These are phyloP conservation scores for Hydrocynus forskahlii DNA, from an alignment of 2,797 vertebrate species.

Conservation along the genomic window DNA sequence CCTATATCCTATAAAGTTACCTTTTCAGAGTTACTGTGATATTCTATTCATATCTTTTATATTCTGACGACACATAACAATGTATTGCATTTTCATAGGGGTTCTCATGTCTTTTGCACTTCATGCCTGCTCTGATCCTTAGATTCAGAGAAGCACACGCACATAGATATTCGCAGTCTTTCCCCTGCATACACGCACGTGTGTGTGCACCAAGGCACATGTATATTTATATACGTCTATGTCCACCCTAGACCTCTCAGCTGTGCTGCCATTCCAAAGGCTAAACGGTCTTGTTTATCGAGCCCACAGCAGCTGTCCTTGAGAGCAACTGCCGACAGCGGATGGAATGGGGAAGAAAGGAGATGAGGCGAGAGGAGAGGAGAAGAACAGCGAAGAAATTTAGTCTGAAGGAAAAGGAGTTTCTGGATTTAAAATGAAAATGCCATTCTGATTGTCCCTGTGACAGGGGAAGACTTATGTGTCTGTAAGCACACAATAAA, in stretches of 20 bases:
- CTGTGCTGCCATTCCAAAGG: slow-evolving; percentile 68
- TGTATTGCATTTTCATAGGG: too few relatives aligned
- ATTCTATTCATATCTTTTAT: too few relatives aligned
- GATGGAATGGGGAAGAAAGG: slow-evolving; percentile 42
- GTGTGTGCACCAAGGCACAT: slow-evolving; percentile 5
- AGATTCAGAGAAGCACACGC: slow-evolving; percentile 33
- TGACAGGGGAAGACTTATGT: too few relatives aligned
- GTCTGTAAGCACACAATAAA: background rate
- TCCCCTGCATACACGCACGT: slow-evolving; percentile 1
- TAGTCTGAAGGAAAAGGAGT: slow-evolving; percentile 5
- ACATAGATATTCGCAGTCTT: background rate
- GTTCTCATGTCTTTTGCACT: slow-evolving; percentile 48
- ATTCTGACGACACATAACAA: background rate
- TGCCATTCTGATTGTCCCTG: background rate
- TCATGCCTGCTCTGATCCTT: slow-evolving; percentile 53
- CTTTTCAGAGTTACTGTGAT: too few relatives aligned
- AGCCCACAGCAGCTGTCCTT: slow-evolving; percentile 65
- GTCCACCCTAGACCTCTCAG: slow-evolving; percentile 59
- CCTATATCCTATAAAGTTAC: too few relatives aligned
- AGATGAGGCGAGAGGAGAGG: slow-evolving; percentile 24
- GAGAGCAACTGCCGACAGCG: slow-evolving; percentile 48
- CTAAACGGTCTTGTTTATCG: slow-evolving; percentile 67
- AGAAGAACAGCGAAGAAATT: slow-evolving; percentile 18
- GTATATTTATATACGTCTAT: slow-evolving; percentile 43
- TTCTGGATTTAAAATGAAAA: background rate